phyloP scores from a whole-genome alignment of 2,797 vertebrate species.

The Tauraco hartlaubi region DNA sequence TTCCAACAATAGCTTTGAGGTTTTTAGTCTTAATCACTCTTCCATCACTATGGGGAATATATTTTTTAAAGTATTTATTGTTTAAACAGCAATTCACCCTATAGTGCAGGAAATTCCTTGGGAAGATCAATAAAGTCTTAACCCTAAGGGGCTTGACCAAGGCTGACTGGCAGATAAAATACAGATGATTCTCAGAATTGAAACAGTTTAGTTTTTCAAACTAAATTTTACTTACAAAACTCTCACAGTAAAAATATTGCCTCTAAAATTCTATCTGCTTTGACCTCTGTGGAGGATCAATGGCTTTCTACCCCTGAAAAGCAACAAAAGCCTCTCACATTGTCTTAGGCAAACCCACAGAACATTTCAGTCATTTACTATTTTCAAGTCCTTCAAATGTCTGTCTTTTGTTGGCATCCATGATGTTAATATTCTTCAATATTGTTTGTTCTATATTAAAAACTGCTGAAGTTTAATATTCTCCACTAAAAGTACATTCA shows the following conservation, averaged over 20 bases:
- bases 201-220: neutral
- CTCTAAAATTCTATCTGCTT: neutral
- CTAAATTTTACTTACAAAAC: neutral
- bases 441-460: neutral
- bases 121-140: neutral
- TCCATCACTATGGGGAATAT: neutral
- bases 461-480: neutral
- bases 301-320: neutral
- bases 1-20: neutral
- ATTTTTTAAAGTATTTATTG: neutral
- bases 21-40: neutral
- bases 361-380: neutral
- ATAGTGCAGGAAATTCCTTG: neutral
- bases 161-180: neutral
- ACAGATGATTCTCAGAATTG: neutral
- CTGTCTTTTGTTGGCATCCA: neutral
- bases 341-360: neutral
- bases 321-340: neutral
- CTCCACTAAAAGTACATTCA: neutral
- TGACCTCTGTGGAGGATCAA: neutral
- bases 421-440: neutral
- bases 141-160: neutral
- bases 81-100: neutral
- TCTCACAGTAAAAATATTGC: neutral
- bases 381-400: neutral